Conservation (phyloP, 2,797 vertebrate genomes). For the Microtus agrestis region DNA sequence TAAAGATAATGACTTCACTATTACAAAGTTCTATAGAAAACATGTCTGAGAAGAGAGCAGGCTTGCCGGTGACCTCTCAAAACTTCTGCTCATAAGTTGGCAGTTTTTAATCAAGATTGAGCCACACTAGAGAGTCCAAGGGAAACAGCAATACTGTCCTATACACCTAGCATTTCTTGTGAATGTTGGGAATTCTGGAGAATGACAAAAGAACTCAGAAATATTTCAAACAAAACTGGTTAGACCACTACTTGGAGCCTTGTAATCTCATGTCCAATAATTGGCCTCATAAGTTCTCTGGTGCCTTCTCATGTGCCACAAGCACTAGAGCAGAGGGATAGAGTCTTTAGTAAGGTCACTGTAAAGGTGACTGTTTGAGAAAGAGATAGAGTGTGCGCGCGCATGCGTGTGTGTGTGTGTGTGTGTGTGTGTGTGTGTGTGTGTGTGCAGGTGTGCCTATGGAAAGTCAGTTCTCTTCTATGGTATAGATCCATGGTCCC, state of each 20-base stretch:
- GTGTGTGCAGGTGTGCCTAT: not conserved
- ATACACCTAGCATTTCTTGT: not conserved
- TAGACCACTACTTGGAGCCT: constrained; percentile 18
- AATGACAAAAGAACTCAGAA: constrained; percentile 41
- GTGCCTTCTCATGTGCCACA: not conserved
- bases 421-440: no score
- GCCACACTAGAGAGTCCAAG: constrained; percentile 12
- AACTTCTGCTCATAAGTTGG: constrained; percentile 9
- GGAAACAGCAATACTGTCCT: not conserved
- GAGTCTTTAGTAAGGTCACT: not conserved
- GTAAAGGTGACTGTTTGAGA: not conserved
- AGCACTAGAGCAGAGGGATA: not conserved
- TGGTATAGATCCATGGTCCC: not conserved
- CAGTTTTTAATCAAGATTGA: constrained; percentile 56
- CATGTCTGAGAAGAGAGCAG: constrained; percentile 1
- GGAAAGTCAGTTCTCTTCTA: not conserved
- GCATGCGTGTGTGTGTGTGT: not conserved
- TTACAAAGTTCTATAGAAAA: not conserved
- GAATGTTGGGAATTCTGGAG: constrained; percentile 32
- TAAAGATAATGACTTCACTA: constrained; percentile 22
- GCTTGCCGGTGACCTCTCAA: not conserved
- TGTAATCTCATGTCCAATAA: not conserved
- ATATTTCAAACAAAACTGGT: constrained; percentile 45
- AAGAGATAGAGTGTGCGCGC: not conserved
- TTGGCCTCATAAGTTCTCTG: not conserved